Conservation (phyloP, 2,797 vertebrate genomes). For the Anniella stebbinsi region DNA sequence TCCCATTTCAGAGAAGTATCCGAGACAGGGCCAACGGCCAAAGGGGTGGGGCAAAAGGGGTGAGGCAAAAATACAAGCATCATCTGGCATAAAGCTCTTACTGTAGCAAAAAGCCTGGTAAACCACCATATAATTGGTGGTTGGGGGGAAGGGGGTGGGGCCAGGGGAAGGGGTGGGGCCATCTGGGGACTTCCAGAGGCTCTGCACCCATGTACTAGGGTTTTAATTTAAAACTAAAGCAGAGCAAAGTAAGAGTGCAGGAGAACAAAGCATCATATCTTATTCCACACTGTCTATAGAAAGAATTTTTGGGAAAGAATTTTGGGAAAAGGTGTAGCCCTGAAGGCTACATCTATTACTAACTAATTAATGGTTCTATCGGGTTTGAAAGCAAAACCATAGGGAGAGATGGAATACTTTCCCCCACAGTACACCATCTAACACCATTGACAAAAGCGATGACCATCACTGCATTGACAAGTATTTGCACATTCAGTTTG, state of each 20-base stretch:
- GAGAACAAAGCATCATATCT: not conserved
- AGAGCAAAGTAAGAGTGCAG: not conserved
- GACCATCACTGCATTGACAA: not conserved
- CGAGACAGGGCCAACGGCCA: too few species aligned
- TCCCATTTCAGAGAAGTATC: too few species aligned
- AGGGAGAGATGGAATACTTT: not conserved
- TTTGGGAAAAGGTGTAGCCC: too few species aligned
- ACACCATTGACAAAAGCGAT: not conserved
- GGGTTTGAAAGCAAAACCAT: not conserved
- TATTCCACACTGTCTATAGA: not conserved
- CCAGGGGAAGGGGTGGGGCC: too few species aligned
- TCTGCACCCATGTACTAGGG: not conserved
- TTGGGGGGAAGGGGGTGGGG: too few species aligned
- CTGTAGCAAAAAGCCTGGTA: too few species aligned
- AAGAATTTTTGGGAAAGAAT: not conserved
- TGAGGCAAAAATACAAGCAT: too few species aligned
- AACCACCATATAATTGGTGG: too few species aligned
- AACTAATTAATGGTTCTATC: not conserved
- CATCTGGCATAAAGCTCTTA: too few species aligned
- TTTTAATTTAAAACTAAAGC: not conserved
- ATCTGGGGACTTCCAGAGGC: too few species aligned
- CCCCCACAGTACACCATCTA: not conserved
- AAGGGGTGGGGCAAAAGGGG: too few species aligned
- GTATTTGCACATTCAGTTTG: not conserved
- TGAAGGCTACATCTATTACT: not conserved